Percentiles rank a stretch among this genome's conserved stretches.
These are phyloP conservation scores for Cuculus canorus DNA, from an alignment of 2,797 vertebrate species.

Conservation along the genomic window DNA sequence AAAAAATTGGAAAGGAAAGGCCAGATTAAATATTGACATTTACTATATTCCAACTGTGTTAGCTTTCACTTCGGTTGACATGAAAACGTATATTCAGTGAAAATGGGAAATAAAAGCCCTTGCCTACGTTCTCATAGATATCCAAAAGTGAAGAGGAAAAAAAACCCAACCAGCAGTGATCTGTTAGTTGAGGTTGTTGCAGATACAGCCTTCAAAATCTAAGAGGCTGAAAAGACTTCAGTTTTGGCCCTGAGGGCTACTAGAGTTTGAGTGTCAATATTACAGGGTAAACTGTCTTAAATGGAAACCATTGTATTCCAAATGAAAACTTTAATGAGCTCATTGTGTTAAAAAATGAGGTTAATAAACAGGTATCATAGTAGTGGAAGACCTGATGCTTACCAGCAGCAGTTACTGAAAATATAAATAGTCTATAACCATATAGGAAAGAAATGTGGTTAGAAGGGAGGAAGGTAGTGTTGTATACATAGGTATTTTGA, in stretches of 20 bases:
- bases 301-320: slow-evolving; percentile 7
- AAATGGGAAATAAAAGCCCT: slow-evolving; percentile 50
- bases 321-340: not conserved
- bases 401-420: not conserved
- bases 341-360: not conserved
- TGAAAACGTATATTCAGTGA: slow-evolving; percentile 18
- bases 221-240: not conserved
- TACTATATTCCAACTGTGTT: slow-evolving; percentile 51
- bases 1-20: slow-evolving; percentile 61
- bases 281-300: not conserved
- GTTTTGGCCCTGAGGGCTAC: not conserved
- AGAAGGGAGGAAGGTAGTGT: slow-evolving; percentile 9
- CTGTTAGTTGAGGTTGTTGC: not conserved
- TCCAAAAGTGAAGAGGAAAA: not conserved
- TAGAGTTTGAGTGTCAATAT: not conserved
- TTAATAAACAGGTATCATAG: not conserved
- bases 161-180: not conserved
- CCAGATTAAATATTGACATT: slow-evolving; percentile 71
- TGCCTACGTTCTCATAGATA: not conserved
- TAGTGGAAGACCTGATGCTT: not conserved
- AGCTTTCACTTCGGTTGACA: slow-evolving; percentile 61
- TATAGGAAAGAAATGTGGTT: slow-evolving; percentile 33
- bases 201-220: not conserved
- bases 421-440: not conserved
- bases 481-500: slow-evolving; percentile 2